Conservation (phyloP, 2,888 invertebrate species). For the Polia nebulosa region DNA sequence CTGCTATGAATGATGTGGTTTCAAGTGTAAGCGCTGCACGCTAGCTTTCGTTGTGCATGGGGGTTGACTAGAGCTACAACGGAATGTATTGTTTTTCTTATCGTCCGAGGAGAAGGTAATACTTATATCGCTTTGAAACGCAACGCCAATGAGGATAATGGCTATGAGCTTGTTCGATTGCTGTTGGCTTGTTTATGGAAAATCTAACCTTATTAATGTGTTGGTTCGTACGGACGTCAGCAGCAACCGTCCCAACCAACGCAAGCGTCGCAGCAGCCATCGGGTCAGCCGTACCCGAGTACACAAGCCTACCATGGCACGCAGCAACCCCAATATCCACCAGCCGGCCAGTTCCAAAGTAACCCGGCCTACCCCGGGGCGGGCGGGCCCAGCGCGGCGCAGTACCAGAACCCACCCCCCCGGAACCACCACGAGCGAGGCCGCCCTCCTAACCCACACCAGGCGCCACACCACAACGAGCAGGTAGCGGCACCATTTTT, state of each 20-base stretch:
- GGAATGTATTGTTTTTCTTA: conserved; percentile 86
- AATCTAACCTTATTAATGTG: conserved; percentile 92
- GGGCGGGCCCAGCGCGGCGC: conserved; percentile 83
- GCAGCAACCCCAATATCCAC: conserved; percentile 90
- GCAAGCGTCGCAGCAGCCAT: conserved; percentile 90
- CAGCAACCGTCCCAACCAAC: conserved; percentile 91
- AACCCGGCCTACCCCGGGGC: conserved; percentile 84
- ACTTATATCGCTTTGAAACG: conserved; percentile 87
- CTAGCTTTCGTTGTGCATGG: conserved; percentile 91
- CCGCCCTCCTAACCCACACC: conserved; percentile 89
- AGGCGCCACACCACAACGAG: conserved; percentile 73
- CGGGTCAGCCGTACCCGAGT: conserved; percentile 89
- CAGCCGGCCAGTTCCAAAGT: conserved; percentile 89
- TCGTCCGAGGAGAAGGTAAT: conserved; percentile 86
- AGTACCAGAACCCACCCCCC: conserved; percentile 87
- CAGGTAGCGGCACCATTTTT: conserved; percentile 22
- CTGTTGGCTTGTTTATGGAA: conserved; percentile 89
- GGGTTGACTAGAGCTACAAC: conserved; percentile 88
- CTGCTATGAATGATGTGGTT: conserved; percentile 86
- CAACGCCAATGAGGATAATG: conserved; percentile 85
- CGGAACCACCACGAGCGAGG: conserved; percentile 90
- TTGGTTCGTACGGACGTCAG: conserved; percentile 91
- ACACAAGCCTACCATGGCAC: conserved; percentile 91
- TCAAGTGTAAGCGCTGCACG: conserved; percentile 89
- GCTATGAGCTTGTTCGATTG: conserved; percentile 88